Evolutionary conservation across 2,888 invertebrate genomes (phyloP), one percentile per base, ranked within the genome.

Genomic region (Creontiades dilutus): DNA sequence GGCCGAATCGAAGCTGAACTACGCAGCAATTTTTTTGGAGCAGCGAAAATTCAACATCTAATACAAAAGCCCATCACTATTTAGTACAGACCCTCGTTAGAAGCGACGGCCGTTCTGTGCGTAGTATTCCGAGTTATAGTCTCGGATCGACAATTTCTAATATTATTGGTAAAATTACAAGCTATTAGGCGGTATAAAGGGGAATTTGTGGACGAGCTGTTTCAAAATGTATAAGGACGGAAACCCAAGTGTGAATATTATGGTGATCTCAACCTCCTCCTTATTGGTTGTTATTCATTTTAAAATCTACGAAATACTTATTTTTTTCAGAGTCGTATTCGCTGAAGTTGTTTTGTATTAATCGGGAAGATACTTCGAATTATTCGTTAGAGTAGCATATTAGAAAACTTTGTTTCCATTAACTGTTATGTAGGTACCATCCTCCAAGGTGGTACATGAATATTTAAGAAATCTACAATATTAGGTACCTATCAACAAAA

Each of bases 1-100:
- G 68, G 68, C 68, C 27, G 68, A 68, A 68, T 23, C 23, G 68
- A 68, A 68, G 68, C 68, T 68, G 68, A 68, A 23, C 68, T 68
- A 68, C 68, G 11, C 68, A 68, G 68, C 23, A 19, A 23, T 68
- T 23, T 23, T 4, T 68, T 68, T 68, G 68, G 68, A 68, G 68
- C 68, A 68, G 68, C 68, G 13, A 68, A 12, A 13, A 23, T 68
- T 37, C 37, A 37, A 4, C 9, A 68, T 68, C 23, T 68, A 23
- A 68, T 23, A 68, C 23, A 68, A 23, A 68, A 19, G 27, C 68
- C 68, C 13, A n/a, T n/a, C n/a, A n/a, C n/a, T n/a, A n/a, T n/a
- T n/a, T n/a, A n/a, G n/a, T n/a, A n/a, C n/a, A n/a, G n/a, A 68
- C 19, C 19, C 9, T 68, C 23, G 68, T 23, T 23, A 23, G 27